Evolutionary conservation across 2,797 vertebrate genomes (phyloP).

Genomic region (Sebastes vulpes): DNA sequence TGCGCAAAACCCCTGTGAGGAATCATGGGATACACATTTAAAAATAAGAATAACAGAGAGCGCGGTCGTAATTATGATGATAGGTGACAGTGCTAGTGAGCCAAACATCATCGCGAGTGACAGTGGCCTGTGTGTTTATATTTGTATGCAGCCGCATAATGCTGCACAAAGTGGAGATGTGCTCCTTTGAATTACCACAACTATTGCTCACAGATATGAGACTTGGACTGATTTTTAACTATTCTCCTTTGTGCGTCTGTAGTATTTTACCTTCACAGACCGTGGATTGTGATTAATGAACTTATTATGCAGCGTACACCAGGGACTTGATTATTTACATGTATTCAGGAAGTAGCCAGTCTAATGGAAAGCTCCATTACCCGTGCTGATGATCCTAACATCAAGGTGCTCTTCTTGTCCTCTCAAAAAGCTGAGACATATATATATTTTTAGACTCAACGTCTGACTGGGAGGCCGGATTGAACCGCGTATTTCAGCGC

Average conservation of each 20-base stretch:
- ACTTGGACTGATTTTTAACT: slow-evolving; percentile 53
- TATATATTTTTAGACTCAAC: slow-evolving; percentile 75
- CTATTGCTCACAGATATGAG: slow-evolving; percentile 63
- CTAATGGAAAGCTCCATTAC: slow-evolving; percentile 64
- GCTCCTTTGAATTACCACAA: slow-evolving; percentile 71
- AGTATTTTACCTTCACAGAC: slow-evolving; percentile 52
- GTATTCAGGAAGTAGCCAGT: slow-evolving; percentile 57
- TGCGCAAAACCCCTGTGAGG: slow-evolving; percentile 71
- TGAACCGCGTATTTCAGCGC: slow-evolving; percentile 66
- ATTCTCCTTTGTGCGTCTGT: slow-evolving; percentile 39
- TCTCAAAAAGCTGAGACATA: slow-evolving; percentile 40
- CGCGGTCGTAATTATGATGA: slow-evolving; percentile 77
- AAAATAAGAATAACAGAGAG: slow-evolving; percentile 72
- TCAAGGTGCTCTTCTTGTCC: slow-evolving; percentile 63
- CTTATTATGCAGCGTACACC: slow-evolving; percentile 59
- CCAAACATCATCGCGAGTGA: slow-evolving; percentile 77
- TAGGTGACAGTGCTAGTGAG: slow-evolving; percentile 80
- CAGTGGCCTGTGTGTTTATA: slow-evolving; percentile 76
- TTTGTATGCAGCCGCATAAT: slow-evolving; percentile 52
- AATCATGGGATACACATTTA: slow-evolving; percentile 79
- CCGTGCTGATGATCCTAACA: slow-evolving; percentile 65
- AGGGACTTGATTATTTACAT: slow-evolving; percentile 74
- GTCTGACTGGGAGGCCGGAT: slow-evolving; percentile 63
- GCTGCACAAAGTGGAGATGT: slow-evolving; percentile 63
- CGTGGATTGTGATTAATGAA: slow-evolving; percentile 71